Base-by-base conservation (phyloP, 1,140 invertebrate genomes). In the Drosophila murphyi region DNA sequence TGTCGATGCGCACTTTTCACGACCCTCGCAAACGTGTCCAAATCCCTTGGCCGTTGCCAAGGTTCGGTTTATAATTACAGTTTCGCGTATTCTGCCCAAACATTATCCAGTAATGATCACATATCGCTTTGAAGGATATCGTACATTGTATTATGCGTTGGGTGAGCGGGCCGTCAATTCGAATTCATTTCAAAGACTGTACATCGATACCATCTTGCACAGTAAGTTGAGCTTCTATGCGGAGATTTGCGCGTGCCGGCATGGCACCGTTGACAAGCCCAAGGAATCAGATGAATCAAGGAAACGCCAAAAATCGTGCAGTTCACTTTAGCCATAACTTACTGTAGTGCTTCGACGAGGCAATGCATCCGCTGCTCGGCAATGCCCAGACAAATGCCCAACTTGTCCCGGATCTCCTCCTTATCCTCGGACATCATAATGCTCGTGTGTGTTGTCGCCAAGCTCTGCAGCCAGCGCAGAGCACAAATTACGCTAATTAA, bases 391-490 rank as follows among this genome's bases (percentile, higher is more conserved):
- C 94, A 93, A 4, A 95, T 93, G 37, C 93, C 92, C 41, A 96
- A 91, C 29, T 94, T 92, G 5, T 88, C 78, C 4, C 82, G 72
- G 4, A 92, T 45, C 6, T 92, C 82, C 7, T 88, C 68, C 20
- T 82, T 80, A n/a, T 91, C 80, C 32, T 92, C 79, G 5, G 92
- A 91, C 88, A 96, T 93, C 12, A 96, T 77, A 56, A 95, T 93
- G 60, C 94, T 94, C 0, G 95, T 93, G 83, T 96, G 95, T 8
- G 93, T 93, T 60, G 93, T 91, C n/a, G 95, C 79, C 35, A 96
- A 80, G 55, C 92, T 76, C 80, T 94, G 93, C 32, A 96, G 74
- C 96, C 96, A 96, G 43, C 93, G 92, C 2, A 94, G 79, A 3
- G 94, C 95, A 67, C 93, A 94, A 86, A 94, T 93, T 73, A 94